phyloP scores from a whole-genome alignment of 2,888 invertebrate genomes.

The Criorhina ranunculi region DNA sequence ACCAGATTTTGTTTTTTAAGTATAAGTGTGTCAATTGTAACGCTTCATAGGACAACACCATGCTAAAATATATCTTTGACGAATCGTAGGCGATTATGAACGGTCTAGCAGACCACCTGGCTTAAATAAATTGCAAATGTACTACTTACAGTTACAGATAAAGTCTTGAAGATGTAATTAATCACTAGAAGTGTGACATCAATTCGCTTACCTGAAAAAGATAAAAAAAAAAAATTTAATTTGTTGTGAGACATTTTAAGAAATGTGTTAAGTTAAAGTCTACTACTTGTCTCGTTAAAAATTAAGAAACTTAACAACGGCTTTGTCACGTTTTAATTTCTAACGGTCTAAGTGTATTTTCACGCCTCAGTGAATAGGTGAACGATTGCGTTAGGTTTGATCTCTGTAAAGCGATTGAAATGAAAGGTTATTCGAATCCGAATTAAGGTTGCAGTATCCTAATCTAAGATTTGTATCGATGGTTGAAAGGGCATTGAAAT shows the following conservation, averaged over 20 bases:
- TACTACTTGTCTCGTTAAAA: constrained; percentile 21
- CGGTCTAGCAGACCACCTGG: neutral
- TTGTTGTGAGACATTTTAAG: constrained; percentile 15
- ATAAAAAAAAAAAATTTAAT: constrained; percentile 20
- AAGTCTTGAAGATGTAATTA: neutral
- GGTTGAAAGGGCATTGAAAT: constrained; percentile 71
- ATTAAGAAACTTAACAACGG: constrained; percentile 8
- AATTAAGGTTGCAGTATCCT: constrained; percentile 51
- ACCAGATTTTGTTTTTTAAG: neutral
- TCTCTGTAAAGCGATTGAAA: constrained; percentile 45
- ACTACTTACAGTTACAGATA: constrained; percentile 18
- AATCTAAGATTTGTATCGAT: constrained; percentile 64
- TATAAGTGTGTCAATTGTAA: constrained; percentile 39
- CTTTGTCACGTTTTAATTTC: constrained; percentile 45
- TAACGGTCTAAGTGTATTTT: constrained; percentile 12
- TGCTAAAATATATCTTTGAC: no score
- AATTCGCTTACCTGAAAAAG: constrained; percentile 65
- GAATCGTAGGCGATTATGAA: no score
- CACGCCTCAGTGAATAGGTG: constrained; percentile 37
- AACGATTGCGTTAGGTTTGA: constrained; percentile 53
- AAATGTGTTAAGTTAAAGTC: constrained; percentile 7
- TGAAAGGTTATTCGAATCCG: constrained; percentile 65
- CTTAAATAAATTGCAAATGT: neutral
- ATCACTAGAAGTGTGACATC: constrained; percentile 29
- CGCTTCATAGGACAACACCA: constrained; percentile 4